phyloP scores from a whole-genome alignment of 2,797 vertebrate species.

The Oryzias sinensis region DNA sequence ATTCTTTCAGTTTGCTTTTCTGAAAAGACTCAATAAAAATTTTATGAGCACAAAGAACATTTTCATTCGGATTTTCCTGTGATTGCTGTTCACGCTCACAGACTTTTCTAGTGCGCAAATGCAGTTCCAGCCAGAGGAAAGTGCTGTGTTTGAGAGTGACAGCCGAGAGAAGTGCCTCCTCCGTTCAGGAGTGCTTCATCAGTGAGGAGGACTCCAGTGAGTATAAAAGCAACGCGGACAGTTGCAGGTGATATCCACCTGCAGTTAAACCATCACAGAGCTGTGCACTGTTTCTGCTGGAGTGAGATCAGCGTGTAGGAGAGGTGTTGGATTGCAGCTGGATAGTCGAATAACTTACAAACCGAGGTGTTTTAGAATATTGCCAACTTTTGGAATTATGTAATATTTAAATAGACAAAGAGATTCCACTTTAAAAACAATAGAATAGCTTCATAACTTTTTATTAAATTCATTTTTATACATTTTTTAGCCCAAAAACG shows the following conservation, averaged over 20 bases:
- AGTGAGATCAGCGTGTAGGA: neutral
- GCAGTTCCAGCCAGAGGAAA: conserved; percentile 82
- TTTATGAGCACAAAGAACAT: neutral
- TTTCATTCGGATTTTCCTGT: neutral
- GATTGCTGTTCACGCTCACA: conserved; percentile 43
- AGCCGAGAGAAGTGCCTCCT: conserved; percentile 75
- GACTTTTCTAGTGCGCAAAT: conserved; percentile 89
- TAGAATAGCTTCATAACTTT: no score
- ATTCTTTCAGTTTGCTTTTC: no score
- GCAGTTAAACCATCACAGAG: neutral
- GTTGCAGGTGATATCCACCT: neutral
- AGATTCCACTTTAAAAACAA: no score
- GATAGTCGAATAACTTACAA: neutral
- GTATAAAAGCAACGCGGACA: conserved; percentile 37
- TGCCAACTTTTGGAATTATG: no score
- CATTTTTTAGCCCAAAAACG: no score
- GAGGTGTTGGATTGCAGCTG: neutral
- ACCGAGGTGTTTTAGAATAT: no score
- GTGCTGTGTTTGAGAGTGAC: conserved; percentile 82
- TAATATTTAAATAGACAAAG: no score
- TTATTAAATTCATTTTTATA: no score
- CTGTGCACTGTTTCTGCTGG: no score
- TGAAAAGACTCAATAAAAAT: no score
- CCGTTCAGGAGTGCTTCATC: conserved; percentile 83
- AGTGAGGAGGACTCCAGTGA: conserved; percentile 85